Evolutionary conservation across 2,888 invertebrate species (phyloP), one percentile per base, ranked within the genome.

Genomic region (Caenorhabditis doughertyi): DNA sequence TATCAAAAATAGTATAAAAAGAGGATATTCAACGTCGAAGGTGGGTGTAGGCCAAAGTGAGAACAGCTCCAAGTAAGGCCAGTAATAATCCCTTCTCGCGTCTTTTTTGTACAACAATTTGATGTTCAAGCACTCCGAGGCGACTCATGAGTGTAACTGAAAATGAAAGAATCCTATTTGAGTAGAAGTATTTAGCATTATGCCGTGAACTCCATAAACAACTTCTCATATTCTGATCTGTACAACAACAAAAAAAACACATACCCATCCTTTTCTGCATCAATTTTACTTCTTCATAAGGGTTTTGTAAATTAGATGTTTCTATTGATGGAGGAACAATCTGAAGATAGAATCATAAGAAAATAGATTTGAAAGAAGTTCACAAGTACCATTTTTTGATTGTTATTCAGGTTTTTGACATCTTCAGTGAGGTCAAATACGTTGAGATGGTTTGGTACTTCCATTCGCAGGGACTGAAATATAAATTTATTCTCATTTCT

Each of bases 271-370:
- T 47, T 18, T 71, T 74, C 53, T 72, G 68, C 70, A 74, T 70
- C 56, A 81, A 13, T 32, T 81, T 81, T n/a, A 68, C 73, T 64
- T 81, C 81, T 42, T 81, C 81, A 44, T 74, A 81, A 7, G 81
- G 81, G n/a, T 81, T 81, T 23, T 70, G 70, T 21, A 81, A 35
- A 51, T 81, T 81, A 4, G 81, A 81, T 1, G 81, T 70, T 23
- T 56, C 74, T 3, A 53, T 3, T 8, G 72, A 80, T n/a, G 73
- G 18, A 2, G 58, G 53, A n/a, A 44, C 27, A 1, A 32, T 4
- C 64, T 64, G 49, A 3, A 39, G n/a, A n/a, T n/a, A n/a, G n/a
- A n/a, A n/a, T n/a, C n/a, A n/a, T n/a, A n/a, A n/a, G n/a, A n/a
- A n/a, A n/a, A n/a, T n/a, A n/a, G n/a, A n/a, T 32, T 32, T 44